Base-by-base conservation (phyloP, 2,888 invertebrate genomes). In the Caenorhabditis sp. region DNA sequence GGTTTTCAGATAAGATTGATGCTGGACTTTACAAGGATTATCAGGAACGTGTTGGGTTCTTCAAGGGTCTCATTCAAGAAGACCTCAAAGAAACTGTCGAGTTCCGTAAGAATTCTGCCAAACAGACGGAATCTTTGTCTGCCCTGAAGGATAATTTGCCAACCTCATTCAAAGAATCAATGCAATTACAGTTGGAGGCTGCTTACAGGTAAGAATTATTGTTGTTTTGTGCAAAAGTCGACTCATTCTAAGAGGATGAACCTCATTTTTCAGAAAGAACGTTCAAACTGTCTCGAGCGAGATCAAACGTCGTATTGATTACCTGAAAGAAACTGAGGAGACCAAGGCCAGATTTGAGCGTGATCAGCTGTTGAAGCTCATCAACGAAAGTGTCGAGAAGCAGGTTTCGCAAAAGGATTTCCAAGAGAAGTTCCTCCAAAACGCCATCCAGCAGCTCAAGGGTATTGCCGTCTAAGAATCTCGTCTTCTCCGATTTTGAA, bases 341-440 rank as follows among this genome's bases (percentile, higher is more conserved):
- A 94, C 96, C 68, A 96, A 96, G 92, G 95, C 95, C 61, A 95
- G 96, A 88, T 94, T 98, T 83, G 94, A 95, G 88, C 97, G 98
- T 93, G 96, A 95, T 93, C 96, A 97, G 93, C 95, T 98, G 95
- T 96, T 96, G 26, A 95, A 96, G 93, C 98, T 97, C 96, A 95
- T 98, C 85, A 95, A 97, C n/a, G 93, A 94, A 89, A 95, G 94
- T 92, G 98, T 91, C 31, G 88, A 90, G 79, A 87, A 90, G 72
- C 88, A 89, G 64, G 87, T 86, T 12, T 82, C 84, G 64, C 89
- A 91, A 69, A 86, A 86, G 64, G 84, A 85, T 61, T 90, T 91
- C 89, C 88, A 90, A 76, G 91, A 91, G 31, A 85, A 89, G 63
- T 91, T 87, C 83, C 87, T 91, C 59, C 87, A 89, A 76, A 86